phyloP scores from a whole-genome alignment of 2,113 vertebrate species.

The Malurus cyaneus region DNA sequence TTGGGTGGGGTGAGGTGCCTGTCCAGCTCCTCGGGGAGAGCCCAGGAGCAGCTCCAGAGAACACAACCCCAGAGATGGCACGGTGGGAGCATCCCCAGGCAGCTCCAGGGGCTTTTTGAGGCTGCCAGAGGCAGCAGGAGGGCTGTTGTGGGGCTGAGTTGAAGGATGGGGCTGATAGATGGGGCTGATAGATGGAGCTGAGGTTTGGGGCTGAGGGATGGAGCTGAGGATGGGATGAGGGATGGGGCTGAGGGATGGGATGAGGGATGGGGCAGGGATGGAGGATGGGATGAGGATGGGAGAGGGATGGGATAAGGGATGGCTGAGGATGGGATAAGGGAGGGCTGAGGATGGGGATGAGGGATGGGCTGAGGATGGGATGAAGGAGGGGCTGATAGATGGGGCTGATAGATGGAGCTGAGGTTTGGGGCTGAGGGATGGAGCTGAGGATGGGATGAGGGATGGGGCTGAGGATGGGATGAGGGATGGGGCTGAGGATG shows the following conservation, averaged over 20 bases:
- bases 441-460: neutral
- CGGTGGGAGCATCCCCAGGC: neutral
- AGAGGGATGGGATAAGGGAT: no score
- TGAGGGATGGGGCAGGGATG: no score
- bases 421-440: neutral
- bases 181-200: no score
- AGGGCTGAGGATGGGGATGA: no score
- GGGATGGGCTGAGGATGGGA: neutral
- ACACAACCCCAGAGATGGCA: rapidly evolving
- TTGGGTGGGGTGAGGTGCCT: neutral
- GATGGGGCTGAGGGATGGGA: no score
- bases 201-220: no score
- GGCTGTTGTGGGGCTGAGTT: neutral
- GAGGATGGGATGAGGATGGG: no score
- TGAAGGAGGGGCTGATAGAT: no score
- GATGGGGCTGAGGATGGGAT: neutral
- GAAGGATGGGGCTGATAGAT: neutral
- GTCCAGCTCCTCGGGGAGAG: neutral
- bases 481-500: no score
- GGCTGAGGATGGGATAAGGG: no score
- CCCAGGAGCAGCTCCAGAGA: rapidly evolving
- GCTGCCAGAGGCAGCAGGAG: neutral
- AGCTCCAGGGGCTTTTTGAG: neutral
- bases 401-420: no score
- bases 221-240: no score